phyloP scores from a whole-genome alignment of 2,113 vertebrate genomes.

The Amphiprion percula region DNA sequence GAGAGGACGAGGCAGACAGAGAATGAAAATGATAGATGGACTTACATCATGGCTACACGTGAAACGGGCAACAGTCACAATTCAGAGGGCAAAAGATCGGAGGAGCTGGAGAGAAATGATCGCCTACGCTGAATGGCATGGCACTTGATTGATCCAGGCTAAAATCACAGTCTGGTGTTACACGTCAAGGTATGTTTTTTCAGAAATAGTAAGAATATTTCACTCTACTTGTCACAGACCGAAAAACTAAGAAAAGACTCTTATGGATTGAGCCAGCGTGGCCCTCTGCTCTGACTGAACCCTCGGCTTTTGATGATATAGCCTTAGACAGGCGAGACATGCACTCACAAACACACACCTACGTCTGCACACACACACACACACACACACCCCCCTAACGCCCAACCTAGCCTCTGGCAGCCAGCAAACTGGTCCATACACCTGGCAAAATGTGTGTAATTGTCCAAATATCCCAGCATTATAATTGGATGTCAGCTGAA shows the following conservation, averaged over 20 bases:
- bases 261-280: constrained; percentile 37
- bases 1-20: too few species aligned
- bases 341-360: background rate
- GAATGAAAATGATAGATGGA: too few species aligned
- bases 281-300: constrained; percentile 39
- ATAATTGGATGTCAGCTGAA: constrained; percentile 47
- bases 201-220: background rate
- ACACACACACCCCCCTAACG: background rate
- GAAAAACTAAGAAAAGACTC: background rate
- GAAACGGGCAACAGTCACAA: too few species aligned
- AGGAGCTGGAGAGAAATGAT: too few species aligned
- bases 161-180: background rate
- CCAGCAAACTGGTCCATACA: constrained; percentile 13
- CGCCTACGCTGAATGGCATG: too few species aligned
- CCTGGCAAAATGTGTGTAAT: constrained; percentile 37
- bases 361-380: background rate
- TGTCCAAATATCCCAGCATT: constrained; percentile 41
- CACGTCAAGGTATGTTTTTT: background rate
- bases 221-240: background rate
- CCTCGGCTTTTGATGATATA: constrained; percentile 59
- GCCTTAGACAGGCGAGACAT: constrained; percentile 57
- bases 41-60: too few species aligned
- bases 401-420: constrained; percentile 10
- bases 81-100: too few species aligned
- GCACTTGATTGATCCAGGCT: too few species aligned